A percentile compares a stretch with the other conserved stretches of the same genome.
phyloP scores from a whole-genome alignment of 2,888 invertebrate genomes.

The Drosophila greeni region DNA sequence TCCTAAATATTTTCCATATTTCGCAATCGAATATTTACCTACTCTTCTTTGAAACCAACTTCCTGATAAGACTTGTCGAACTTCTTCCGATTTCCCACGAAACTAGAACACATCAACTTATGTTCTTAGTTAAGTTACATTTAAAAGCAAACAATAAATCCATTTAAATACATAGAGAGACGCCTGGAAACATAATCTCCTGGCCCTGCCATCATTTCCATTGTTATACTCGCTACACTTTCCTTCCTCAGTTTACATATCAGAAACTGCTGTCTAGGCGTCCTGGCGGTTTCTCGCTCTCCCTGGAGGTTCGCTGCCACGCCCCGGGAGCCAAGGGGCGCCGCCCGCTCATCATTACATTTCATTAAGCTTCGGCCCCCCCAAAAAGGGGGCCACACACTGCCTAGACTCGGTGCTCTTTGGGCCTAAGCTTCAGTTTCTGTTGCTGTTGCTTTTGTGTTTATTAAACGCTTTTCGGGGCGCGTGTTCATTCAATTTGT shows the following conservation, averaged over 20 bases:
- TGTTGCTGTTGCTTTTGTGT: slow-evolving; percentile 64
- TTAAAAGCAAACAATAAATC: slow-evolving; percentile 8
- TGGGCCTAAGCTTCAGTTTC: slow-evolving; percentile 33
- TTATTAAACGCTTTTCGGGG: slow-evolving; percentile 74
- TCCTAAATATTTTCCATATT: neutral
- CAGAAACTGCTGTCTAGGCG: slow-evolving; percentile 57
- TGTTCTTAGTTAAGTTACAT: slow-evolving; percentile 16
- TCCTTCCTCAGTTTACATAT: slow-evolving; percentile 47
- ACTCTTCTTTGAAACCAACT: neutral
- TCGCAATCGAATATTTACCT: neutral
- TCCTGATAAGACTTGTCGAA: slow-evolving; percentile 46
- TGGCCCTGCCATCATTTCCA: slow-evolving; percentile 24
- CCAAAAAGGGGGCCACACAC: slow-evolving; percentile 19
- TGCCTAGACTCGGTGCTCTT: slow-evolving; percentile 26
- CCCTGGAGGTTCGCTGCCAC: slow-evolving; percentile 18
- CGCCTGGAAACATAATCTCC: slow-evolving; percentile 25
- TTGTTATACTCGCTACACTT: slow-evolving; percentile 51
- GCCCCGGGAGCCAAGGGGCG: slow-evolving; percentile 8
- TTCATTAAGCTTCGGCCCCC: slow-evolving; percentile 67
- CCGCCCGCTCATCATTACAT: slow-evolving; percentile 67
- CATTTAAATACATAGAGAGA: neutral
- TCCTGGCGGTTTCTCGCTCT: slow-evolving; percentile 33
- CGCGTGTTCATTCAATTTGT: slow-evolving; percentile 75
- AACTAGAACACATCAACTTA: neutral
- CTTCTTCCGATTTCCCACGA: slow-evolving; percentile 20